These are phyloP conservation scores for Pseudocheirus occidentalis DNA, from an alignment of 2,797 vertebrate species.

Conservation along the genomic window DNA sequence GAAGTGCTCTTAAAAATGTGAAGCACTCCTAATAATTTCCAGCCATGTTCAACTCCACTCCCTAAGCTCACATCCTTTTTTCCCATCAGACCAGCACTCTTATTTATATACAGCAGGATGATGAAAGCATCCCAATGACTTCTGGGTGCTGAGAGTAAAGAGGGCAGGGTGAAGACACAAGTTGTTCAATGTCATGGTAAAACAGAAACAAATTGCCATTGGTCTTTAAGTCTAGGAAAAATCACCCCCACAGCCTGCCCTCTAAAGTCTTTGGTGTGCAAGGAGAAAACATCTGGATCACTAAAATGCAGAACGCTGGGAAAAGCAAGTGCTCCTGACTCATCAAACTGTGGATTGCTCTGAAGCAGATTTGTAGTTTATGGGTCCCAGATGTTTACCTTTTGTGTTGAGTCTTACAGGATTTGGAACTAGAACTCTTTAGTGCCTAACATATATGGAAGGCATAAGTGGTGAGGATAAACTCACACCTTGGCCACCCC, in stretches of 20 bases:
- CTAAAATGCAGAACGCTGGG: not conserved
- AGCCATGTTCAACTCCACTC: conserved; percentile 56
- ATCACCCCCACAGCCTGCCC: not conserved
- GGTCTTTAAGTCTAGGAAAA: conserved; percentile 2
- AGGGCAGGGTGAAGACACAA: not conserved
- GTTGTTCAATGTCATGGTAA: not conserved
- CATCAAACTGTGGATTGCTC: not conserved
- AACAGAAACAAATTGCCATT: not conserved
- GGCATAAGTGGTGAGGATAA: not conserved
- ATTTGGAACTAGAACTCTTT: not conserved
- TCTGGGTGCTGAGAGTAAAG: not conserved
- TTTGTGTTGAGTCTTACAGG: not conserved
- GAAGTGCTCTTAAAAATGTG: conserved; percentile 70
- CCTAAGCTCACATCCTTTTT: conserved; percentile 4
- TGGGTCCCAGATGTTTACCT: not conserved
- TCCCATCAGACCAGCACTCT: not conserved
- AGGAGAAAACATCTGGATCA: not conserved
- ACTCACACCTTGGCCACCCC: not conserved
- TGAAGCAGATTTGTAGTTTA: not conserved
- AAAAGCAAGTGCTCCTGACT: no score
- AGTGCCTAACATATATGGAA: not conserved
- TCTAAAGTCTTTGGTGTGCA: not conserved
- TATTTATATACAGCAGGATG: not conserved
- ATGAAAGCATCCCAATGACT: not conserved
- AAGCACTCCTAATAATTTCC: conserved; percentile 71